phyloP scores from a whole-genome alignment of 2,113 vertebrate species.

The Silurus meridionalis region DNA sequence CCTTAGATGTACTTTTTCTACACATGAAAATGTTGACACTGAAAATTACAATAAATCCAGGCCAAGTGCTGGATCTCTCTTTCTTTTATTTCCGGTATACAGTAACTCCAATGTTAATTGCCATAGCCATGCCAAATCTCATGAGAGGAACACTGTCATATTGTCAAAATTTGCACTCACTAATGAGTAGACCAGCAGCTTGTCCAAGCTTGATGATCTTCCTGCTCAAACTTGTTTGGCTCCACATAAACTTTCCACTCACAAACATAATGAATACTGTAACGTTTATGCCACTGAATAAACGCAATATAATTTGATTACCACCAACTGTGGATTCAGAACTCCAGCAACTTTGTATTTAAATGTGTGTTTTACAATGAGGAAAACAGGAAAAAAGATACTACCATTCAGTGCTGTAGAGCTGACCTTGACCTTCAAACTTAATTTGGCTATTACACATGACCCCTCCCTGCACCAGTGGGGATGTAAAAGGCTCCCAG shows the following conservation, averaged over 20 bases:
- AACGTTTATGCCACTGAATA: conserved; percentile 69
- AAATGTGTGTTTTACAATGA: conserved; percentile 49
- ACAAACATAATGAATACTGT: conserved; percentile 68
- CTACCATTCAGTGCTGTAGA: conserved; percentile 71
- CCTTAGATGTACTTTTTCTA: not conserved
- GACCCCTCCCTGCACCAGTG: conserved; percentile 67
- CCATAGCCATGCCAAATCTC: conserved; percentile 66
- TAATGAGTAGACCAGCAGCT: conserved; percentile 70
- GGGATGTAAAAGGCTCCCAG: conserved; percentile 76
- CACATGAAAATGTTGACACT: not conserved
- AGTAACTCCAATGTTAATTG: conserved; percentile 69
- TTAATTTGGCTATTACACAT: conserved; percentile 75
- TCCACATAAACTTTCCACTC: conserved; percentile 64
- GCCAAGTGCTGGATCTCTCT: conserved; percentile 65
- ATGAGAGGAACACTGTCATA: conserved; percentile 75
- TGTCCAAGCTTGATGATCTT: conserved; percentile 66
- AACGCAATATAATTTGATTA: conserved; percentile 69
- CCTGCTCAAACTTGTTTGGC: conserved; percentile 69
- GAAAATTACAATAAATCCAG: conserved; percentile 48
- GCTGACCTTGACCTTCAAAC: conserved; percentile 81
- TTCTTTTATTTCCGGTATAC: conserved; percentile 65
- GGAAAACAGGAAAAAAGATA: conserved; percentile 67
- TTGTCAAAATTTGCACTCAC: conserved; percentile 76
- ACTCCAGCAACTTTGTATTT: conserved; percentile 53
- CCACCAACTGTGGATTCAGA: conserved; percentile 46